These are phyloP conservation scores for Glareola pratincola DNA, from an alignment of 2,113 vertebrate genomes.

Conservation along the genomic window DNA sequence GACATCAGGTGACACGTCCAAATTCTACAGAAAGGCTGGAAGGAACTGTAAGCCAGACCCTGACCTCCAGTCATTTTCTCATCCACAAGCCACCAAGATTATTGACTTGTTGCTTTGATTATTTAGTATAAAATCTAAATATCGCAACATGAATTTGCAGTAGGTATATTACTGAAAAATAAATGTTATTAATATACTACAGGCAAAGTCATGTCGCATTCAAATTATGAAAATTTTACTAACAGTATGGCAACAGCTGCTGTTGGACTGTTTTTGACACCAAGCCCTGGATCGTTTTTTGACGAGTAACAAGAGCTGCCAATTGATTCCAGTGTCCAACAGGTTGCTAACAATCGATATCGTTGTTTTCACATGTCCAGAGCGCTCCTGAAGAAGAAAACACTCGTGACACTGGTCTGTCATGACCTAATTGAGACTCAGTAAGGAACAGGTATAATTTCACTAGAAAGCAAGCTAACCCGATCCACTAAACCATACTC, in stretches of 20 bases:
- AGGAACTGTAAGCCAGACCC: not conserved
- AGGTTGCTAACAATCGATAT: not conserved
- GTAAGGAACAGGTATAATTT: not conserved
- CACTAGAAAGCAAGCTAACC: not conserved
- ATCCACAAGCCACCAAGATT: not conserved
- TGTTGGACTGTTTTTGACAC: not conserved
- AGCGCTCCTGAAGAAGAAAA: not conserved
- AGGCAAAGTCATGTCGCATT: not conserved
- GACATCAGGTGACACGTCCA: not conserved
- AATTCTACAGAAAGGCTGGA: not conserved
- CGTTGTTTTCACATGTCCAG: accelerated
- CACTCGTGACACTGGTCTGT: not conserved
- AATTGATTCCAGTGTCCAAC: not conserved
- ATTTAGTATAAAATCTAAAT: not conserved
- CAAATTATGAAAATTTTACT: not conserved
- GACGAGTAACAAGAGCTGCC: not conserved
- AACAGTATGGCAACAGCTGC: not conserved
- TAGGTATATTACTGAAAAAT: not conserved
- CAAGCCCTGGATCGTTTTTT: not conserved
- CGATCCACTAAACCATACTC: not conserved
- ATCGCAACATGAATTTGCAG: not conserved
- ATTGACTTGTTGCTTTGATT: not conserved
- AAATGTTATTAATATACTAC: not conserved
- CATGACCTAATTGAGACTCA: not conserved
- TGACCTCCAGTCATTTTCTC: not conserved